phyloP scores from a whole-genome alignment of 2,797 vertebrate genomes.

The Parauchenoglanis ngamensis region DNA sequence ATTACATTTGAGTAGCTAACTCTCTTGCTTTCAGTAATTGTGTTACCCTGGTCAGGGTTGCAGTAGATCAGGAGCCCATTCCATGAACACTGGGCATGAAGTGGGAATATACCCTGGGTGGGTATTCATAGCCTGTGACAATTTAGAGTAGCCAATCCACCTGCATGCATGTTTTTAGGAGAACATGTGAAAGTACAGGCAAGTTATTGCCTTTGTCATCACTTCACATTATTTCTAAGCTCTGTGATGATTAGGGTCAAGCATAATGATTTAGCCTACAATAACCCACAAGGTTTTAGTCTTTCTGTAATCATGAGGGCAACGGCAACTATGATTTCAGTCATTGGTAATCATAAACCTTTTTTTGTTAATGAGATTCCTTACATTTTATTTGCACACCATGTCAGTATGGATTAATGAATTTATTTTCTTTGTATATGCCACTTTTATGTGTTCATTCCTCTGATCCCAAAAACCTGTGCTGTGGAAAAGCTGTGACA shows the following conservation, averaged over 20 bases:
- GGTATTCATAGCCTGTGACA: neutral
- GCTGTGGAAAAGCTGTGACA: neutral
- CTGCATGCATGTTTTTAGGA: neutral
- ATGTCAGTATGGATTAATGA: constrained; percentile 31
- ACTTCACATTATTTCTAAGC: constrained; percentile 9
- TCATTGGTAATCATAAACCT: neutral
- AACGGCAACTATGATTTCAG: neutral
- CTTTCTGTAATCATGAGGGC: constrained; percentile 1
- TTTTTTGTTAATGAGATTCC: constrained; percentile 25
- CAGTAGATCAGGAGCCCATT: neutral
- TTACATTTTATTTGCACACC: constrained; percentile 34
- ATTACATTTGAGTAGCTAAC: neutral
- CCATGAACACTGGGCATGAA: neutral
- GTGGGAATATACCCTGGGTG: neutral
- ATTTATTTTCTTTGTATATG: neutral
- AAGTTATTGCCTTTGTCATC: neutral
- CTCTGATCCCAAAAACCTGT: neutral
- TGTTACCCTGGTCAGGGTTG: neutral
- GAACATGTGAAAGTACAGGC: neutral
- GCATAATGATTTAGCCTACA: neutral
- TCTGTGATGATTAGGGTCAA: neutral
- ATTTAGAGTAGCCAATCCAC: neutral
- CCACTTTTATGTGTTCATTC: neutral
- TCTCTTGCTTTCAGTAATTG: neutral
- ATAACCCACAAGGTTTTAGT: neutral